Evolutionary conservation across 1,140 invertebrate species (phyloP).

Genomic region (Temnothorax nylanderi): DNA sequence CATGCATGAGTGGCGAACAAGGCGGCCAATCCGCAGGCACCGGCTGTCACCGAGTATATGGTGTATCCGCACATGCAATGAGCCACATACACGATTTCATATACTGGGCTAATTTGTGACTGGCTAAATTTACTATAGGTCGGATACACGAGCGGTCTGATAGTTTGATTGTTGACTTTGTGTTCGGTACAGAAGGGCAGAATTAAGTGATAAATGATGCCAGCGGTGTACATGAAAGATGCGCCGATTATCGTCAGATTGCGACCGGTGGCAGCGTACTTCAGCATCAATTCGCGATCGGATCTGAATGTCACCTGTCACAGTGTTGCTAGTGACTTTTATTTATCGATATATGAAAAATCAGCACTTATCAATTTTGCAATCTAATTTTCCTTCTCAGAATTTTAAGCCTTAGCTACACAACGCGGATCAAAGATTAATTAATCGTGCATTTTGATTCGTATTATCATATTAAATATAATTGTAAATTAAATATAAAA

Average conservation of each 20-base stretch:
- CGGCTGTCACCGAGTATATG: slow-evolving; percentile 32
- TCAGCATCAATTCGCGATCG: slow-evolving; percentile 60
- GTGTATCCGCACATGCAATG: slow-evolving; percentile 62
- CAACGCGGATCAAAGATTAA: background rate
- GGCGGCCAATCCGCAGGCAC: slow-evolving; percentile 58
- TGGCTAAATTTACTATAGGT: slow-evolving; percentile 51
- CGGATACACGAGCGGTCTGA: slow-evolving; percentile 66
- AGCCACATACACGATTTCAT: slow-evolving; percentile 61
- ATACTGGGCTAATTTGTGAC: slow-evolving; percentile 48
- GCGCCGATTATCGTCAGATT: slow-evolving; percentile 59
- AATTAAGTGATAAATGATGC: slow-evolving; percentile 50
- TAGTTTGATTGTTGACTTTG: slow-evolving; percentile 53
- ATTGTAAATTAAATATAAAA: background rate
- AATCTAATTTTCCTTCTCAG: background rate
- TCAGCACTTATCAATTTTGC: background rate
- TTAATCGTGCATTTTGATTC: background rate
- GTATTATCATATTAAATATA: background rate
- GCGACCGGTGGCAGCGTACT: slow-evolving; percentile 55
- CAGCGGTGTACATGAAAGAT: slow-evolving; percentile 63
- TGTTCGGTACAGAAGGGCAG: slow-evolving; percentile 18
- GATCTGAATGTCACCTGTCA: slow-evolving; percentile 35
- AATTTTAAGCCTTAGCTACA: background rate
- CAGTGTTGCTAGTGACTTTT: background rate
- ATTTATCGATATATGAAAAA: background rate
- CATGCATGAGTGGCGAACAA: slow-evolving; percentile 64